phyloP scores from a whole-genome alignment of 2,113 vertebrate species.

The Hemicordylus capensis region DNA sequence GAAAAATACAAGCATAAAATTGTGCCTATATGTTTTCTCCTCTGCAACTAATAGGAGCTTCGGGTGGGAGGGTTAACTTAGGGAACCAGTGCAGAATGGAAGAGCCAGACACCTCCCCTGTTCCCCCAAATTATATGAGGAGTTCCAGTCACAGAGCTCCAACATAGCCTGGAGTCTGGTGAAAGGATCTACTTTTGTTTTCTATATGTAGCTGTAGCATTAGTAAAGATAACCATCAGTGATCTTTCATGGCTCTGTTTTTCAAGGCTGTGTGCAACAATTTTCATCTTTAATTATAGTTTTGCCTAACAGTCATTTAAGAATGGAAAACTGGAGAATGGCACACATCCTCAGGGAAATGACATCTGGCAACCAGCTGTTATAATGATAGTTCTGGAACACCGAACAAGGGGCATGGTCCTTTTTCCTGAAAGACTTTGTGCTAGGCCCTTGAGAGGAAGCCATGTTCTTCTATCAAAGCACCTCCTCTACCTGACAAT shows the following conservation, averaged over 20 bases:
- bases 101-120: too few relatives aligned
- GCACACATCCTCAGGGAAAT: constrained; percentile 11
- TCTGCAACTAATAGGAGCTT: too few relatives aligned
- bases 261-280: not conserved
- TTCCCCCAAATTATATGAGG: too few relatives aligned
- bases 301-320: not conserved
- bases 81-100: too few relatives aligned
- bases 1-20: too few relatives aligned
- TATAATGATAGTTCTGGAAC: constrained; percentile 40
- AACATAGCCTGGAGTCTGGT: too few relatives aligned
- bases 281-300: constrained; percentile 51
- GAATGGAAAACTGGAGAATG: constrained; percentile 22
- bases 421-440: constrained; percentile 2
- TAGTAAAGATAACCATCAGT: not conserved
- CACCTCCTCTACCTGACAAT: not conserved
- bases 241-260: not conserved
- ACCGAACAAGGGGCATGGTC: constrained; percentile 20
- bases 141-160: too few relatives aligned
- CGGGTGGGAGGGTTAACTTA: too few relatives aligned
- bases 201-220: not conserved
- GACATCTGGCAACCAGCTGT: constrained; percentile 52
- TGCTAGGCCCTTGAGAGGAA: not conserved
- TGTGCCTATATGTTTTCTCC: too few relatives aligned
- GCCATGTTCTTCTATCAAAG: not conserved
- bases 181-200: too few relatives aligned